Percentiles rank a stretch among this genome's conserved stretches.
phyloP scores from a whole-genome alignment of 1,140 invertebrate genomes.

The Achroia grisella region DNA sequence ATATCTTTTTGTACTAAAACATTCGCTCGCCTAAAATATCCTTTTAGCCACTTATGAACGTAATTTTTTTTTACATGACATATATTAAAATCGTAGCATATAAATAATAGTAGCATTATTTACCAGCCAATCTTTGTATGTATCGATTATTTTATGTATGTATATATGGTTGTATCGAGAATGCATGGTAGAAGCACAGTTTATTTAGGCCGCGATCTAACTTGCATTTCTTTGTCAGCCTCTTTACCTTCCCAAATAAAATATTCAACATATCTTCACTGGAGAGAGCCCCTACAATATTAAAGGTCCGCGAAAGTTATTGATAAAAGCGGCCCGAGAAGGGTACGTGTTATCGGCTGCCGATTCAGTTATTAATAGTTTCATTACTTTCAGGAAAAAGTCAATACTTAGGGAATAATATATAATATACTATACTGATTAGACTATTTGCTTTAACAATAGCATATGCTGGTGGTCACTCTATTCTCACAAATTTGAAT shows the following conservation, averaged over 20 bases:
- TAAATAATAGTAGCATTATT: too few species aligned
- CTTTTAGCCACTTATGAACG: too few species aligned
- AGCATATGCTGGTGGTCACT: too few species aligned
- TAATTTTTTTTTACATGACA: too few species aligned
- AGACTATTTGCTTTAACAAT: too few species aligned
- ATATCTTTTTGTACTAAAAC: too few species aligned
- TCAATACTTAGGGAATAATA: too few species aligned
- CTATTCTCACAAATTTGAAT: too few species aligned
- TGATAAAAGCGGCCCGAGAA: conserved; percentile 32
- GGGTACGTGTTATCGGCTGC: conserved; percentile 14
- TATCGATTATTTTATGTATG: neutral
- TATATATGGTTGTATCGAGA: conserved; percentile 8
- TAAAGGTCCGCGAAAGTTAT: conserved; percentile 39
- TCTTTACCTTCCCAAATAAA: conserved; percentile 59
- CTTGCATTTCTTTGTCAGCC: conserved; percentile 63
- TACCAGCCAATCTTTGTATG: neutral
- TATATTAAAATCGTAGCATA: too few species aligned
- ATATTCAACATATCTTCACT: conserved; percentile 62
- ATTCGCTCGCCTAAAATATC: too few species aligned
- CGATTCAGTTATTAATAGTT: conserved; percentile 19
- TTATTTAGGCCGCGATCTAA: conserved; percentile 61
- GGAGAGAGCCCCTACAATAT: conserved; percentile 34
- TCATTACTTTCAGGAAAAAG: neutral
- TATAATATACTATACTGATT: too few species aligned
- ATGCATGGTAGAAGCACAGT: conserved; percentile 31